Conservation (phyloP, 2,888 invertebrate genomes). For the Eupithecia pulchellata region DNA sequence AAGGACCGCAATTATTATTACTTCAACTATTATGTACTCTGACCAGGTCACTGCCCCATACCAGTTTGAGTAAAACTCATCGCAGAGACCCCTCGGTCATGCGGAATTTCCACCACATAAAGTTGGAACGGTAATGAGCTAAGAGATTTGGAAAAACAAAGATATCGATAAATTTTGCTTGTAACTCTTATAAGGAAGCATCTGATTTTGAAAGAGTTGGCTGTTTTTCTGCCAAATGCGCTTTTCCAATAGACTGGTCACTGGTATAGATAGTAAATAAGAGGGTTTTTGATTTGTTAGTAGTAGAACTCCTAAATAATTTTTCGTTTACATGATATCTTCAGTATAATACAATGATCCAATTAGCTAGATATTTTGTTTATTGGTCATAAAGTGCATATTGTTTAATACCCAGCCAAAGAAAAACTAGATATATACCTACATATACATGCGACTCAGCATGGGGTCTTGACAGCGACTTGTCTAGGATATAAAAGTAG, state of each 20-base stretch:
- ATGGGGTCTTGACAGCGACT: no score
- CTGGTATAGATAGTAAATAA: background rate
- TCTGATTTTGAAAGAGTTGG: conserved; percentile 1
- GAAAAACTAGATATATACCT: no score
- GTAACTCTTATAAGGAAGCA: background rate
- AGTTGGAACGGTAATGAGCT: conserved; percentile 38
- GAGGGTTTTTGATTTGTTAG: background rate
- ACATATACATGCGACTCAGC: no score
- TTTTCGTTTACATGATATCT: no score
- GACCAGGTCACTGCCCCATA: conserved; percentile 1
- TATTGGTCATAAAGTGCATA: no score
- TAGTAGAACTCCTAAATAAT: background rate
- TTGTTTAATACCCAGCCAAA: no score
- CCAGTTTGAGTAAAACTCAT: background rate
- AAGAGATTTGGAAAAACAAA: conserved; percentile 40
- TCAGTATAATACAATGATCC: no score
- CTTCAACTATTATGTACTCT: no score
- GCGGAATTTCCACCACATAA: conserved; percentile 50
- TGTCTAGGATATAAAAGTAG: background rate
- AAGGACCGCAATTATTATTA: no score
- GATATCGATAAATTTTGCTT: conserved; percentile 18
- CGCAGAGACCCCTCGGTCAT: conserved; percentile 36
- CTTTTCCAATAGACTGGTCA: conserved; percentile 1
- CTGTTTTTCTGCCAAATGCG: conserved; percentile 8
- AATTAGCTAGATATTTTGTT: no score